phyloP scores from a whole-genome alignment of 30 jellyfish, hydroid and myxozoan genomes.

The Pseudorhiza aurosa region DNA sequence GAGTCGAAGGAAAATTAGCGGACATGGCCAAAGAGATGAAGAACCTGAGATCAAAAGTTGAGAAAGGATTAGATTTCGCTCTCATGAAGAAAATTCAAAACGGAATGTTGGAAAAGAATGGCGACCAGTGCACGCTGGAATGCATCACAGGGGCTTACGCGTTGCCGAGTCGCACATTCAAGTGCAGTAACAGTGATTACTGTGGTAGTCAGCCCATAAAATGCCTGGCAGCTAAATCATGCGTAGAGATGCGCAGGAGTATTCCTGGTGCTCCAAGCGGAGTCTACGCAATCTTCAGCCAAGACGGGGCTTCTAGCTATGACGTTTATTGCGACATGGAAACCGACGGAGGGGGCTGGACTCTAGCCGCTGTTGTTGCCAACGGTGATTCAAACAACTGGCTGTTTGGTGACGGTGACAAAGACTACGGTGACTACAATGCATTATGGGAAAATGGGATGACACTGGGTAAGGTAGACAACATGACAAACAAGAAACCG shows the following conservation, averaged over 20 bases:
- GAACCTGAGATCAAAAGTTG: neutral
- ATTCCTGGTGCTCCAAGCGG: constrained; percentile 42
- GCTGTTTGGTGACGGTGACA: constrained; percentile 52
- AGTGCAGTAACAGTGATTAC: constrained; percentile 22
- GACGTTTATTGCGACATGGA: constrained; percentile 72
- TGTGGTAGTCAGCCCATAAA: neutral
- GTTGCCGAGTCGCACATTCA: neutral
- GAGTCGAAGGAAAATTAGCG: neutral
- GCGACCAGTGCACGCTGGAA: constrained; percentile 20
- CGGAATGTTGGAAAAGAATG: constrained; percentile 46
- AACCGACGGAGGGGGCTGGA: constrained; percentile 76
- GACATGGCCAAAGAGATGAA: constrained; percentile 12
- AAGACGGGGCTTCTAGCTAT: constrained; percentile 3
- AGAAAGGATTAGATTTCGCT: neutral
- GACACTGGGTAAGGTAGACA: constrained; percentile 21
- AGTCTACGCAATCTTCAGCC: constrained; percentile 9
- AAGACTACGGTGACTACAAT: constrained; percentile 55
- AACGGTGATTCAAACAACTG: constrained; percentile 65
- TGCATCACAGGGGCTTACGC: constrained; percentile 66
- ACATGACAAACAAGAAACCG: neutral
- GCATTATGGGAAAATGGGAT: constrained; percentile 62
- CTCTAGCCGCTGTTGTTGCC: constrained; percentile 72
- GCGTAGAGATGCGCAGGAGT: constrained; percentile 26
- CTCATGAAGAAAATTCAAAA: constrained; percentile 8
- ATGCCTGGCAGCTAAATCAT: constrained; percentile 41